Evolutionary conservation across 1,140 invertebrate species (phyloP), one percentile per base, ranked within the genome.

Genomic region (Ceratosolen fusciceps): DNA sequence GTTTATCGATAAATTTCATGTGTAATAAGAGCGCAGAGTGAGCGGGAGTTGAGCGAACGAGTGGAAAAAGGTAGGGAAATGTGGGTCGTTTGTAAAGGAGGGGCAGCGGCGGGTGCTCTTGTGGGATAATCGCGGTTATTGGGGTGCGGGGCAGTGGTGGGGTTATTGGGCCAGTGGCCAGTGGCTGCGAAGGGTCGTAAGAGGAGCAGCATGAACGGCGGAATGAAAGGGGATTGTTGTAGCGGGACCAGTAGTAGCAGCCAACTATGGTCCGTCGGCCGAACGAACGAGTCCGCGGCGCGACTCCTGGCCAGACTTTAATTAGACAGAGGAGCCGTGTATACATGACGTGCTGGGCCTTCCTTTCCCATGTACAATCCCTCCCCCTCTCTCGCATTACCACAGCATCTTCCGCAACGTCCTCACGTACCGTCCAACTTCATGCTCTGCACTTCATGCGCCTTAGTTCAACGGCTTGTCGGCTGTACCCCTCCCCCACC

Each of bases 251-350:
- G 37, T 76, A 68, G 62, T 68, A 76, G 26, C 21, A 75, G 34
- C 21, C 85, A 80, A 78, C 82, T 82, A 72, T 82, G 82, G 83
- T 84, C 80, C 78, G 77, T 80, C 82, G 65, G 72, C 31, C 78
- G 79, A 80, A 58, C 70, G 74, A 81, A 74, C 80, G 80, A 82
- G 72, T 81, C 82, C 83, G 81, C 65, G 82, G 31, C 81, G 82
- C 83, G 82, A 81, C 82, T 39, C n/a, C 56, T n/a, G n/a, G n/a
- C n/a, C 82, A 60, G 83, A 86, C 81, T 86, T 87, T 87, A 87
- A 87, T 87, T 87, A 86, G 85, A 86, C 86, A 82, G 86, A 86
- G 84, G 83, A 85, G 84, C 21, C 73, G 67, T 70, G 19, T 70
- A 85, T 84, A 84, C 80, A 86, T 86, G 85, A 84, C 79, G 84